phyloP scores from a whole-genome alignment of 2,888 invertebrate genomes.

The Coleophora deauratella region DNA sequence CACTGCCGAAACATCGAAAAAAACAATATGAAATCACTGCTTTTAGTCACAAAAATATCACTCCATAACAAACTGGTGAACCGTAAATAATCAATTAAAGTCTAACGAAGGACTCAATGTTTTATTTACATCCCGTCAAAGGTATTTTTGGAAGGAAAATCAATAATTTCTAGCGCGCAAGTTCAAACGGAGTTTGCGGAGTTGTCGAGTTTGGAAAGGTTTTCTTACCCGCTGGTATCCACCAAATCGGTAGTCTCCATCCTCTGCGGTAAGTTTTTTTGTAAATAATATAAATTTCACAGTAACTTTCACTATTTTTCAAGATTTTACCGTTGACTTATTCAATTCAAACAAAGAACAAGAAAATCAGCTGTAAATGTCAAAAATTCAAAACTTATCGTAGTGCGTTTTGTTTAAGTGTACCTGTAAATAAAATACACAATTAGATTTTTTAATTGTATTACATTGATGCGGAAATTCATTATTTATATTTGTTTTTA shows the following conservation, averaged over 20 bases:
- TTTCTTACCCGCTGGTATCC: conserved; percentile 38
- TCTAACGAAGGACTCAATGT: conserved; percentile 35
- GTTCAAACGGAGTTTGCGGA: conserved; percentile 40
- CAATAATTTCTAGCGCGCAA: conserved; percentile 68
- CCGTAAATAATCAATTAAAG: conserved; percentile 1
- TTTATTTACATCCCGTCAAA: conserved; percentile 68
- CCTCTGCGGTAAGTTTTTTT: conserved; percentile 2
- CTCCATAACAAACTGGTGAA: conserved; percentile 3
- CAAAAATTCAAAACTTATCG: no score
- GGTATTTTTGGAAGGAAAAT: conserved; percentile 68
- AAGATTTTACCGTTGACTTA: conserved; percentile 9
- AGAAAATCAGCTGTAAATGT: conserved; percentile 19
- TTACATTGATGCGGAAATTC: no score
- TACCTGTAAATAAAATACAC: no score
- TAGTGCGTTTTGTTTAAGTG: no score
- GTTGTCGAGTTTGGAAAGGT: conserved; percentile 13
- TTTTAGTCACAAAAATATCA: conserved; percentile 1
- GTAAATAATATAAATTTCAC: not conserved
- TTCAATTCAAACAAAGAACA: conserved; percentile 22
- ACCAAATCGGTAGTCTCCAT: conserved; percentile 37
- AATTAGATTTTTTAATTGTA: no score
- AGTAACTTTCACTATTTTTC: conserved; percentile 2
- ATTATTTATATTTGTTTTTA: no score
- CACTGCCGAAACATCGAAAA: conserved; percentile 28
- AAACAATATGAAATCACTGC: conserved; percentile 2